Conservation (phyloP, 2,888 invertebrate species). For the Cantharis rufa region DNA sequence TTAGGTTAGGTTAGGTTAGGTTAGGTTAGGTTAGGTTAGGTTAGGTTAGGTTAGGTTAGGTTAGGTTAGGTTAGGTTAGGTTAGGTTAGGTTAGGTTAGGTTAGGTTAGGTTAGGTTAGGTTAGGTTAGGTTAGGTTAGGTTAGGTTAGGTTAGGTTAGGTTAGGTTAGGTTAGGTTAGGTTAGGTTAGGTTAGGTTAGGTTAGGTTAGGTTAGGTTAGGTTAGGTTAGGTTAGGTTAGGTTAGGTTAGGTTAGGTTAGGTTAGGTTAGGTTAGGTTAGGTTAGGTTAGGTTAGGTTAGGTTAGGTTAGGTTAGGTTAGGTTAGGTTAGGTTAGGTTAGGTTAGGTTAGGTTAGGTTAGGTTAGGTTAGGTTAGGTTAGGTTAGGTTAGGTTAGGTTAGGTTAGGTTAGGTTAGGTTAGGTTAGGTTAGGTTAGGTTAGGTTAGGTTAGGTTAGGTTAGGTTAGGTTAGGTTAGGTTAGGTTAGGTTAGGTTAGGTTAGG, state of each 20-base stretch:
- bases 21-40: conserved; percentile 33
- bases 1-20: conserved; percentile 34
- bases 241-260: conserved; percentile 8
- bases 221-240: conserved; percentile 8
- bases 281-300: conserved; percentile 5
- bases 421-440: too few relatives aligned
- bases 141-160: not conserved
- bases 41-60: conserved; percentile 17
- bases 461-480: too few relatives aligned
- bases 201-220: conserved; percentile 6
- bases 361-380: conserved; percentile 30
- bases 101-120: conserved; percentile 11
- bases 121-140: not conserved
- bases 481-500: too few relatives aligned
- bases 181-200: conserved; percentile 6
- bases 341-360: conserved; percentile 29
- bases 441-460: too few relatives aligned
- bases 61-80: not conserved
- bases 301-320: conserved; percentile 5
- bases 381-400: conserved; percentile 29
- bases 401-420: too few relatives aligned
- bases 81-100: not conserved
- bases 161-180: conserved; percentile 1
- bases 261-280: conserved; percentile 6
- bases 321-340: conserved; percentile 5